Evolutionary conservation across 2,797 vertebrate genomes (phyloP).

Genomic region (Okamejei kenojei): DNA sequence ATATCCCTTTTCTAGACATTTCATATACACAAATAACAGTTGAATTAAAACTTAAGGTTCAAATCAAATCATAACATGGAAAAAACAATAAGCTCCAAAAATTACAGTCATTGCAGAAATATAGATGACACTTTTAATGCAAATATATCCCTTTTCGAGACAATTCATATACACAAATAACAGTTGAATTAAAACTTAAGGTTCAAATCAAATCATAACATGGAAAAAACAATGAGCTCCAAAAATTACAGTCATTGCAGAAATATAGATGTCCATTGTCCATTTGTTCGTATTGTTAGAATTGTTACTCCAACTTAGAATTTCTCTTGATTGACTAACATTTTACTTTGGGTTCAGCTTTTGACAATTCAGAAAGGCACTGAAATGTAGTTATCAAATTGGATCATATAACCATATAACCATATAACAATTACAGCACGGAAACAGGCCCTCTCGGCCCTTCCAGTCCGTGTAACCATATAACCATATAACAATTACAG

Average conservation of each 20-base stretch:
- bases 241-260: not conserved
- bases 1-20: too few species aligned
- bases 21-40: not conserved
- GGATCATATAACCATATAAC: too few species aligned
- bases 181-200: not conserved
- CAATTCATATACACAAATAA: not conserved
- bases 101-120: not conserved
- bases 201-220: not conserved
- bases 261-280: not conserved
- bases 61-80: not conserved
- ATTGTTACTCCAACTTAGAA: not conserved
- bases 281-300: not conserved
- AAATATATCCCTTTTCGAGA: not conserved
- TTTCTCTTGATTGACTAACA: not conserved
- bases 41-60: not conserved
- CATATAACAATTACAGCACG: too few species aligned
- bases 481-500: too few species aligned
- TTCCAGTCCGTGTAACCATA: too few species aligned
- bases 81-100: not conserved
- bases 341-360: not conserved
- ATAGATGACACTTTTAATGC: not conserved
- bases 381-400: not conserved
- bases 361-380: slow-evolving; percentile 1
- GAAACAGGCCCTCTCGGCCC: too few species aligned
- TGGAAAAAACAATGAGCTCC: not conserved